These are phyloP conservation scores for Xanthorhoe designata DNA, from an alignment of 2,888 invertebrate genomes.

Conservation along the genomic window DNA sequence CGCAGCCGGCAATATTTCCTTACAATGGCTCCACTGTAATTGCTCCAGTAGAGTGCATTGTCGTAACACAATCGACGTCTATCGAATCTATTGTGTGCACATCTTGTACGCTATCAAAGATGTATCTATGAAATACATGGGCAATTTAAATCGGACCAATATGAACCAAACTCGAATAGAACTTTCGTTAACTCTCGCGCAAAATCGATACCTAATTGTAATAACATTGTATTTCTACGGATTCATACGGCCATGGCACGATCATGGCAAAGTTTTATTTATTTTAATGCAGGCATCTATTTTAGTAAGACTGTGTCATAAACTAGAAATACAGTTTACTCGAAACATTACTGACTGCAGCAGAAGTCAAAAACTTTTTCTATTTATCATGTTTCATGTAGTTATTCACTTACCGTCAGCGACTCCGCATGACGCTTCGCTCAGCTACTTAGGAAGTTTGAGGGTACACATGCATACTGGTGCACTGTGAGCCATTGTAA, in stretches of 20 bases:
- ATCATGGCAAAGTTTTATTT: no score
- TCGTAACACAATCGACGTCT: conserved; percentile 65
- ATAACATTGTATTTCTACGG: no score
- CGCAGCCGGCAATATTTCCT: conserved; percentile 52
- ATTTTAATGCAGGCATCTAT: neutral
- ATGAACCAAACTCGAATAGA: neutral
- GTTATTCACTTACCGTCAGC: conserved; percentile 47
- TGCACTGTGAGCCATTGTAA: conserved; percentile 51
- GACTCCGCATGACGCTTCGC: conserved; percentile 42
- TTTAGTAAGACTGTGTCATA: neutral
- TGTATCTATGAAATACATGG: conserved; percentile 31
- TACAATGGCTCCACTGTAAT: conserved; percentile 66
- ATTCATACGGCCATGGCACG: no score
- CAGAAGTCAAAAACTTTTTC: conserved; percentile 39
- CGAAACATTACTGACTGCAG: conserved; percentile 29
- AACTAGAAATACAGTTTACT: conserved; percentile 21
- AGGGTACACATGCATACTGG: conserved; percentile 48
- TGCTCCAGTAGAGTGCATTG: conserved; percentile 65
- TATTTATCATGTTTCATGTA: conserved; percentile 43
- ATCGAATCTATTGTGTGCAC: conserved; percentile 53
- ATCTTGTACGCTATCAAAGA: conserved; percentile 40
- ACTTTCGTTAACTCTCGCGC: neutral
- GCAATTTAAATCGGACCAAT: neutral
- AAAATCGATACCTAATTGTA: no score
- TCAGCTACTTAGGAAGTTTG: conserved; percentile 46